Evolutionary conservation across 2,113 vertebrate genomes (phyloP).

Genomic region (Neotoma lepida): DNA sequence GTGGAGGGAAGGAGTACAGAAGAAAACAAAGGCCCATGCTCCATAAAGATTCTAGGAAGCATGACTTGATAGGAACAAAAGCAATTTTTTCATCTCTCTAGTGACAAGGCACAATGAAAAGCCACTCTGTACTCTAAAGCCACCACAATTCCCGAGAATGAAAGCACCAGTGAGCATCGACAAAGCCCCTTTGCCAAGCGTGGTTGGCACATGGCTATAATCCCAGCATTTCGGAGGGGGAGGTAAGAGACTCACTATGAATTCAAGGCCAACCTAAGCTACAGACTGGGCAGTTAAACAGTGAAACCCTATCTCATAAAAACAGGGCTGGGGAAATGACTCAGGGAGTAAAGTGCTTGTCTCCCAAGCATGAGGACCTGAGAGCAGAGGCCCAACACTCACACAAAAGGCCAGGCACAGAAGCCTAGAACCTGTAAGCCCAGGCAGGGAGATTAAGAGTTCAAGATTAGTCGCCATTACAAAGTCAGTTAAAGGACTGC

Average conservation of each 20-base stretch:
- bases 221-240: neutral
- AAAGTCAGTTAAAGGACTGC: neutral
- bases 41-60: slow-evolving; percentile 25
- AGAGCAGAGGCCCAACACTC: neutral
- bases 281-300: neutral
- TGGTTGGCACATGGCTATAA: neutral
- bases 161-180: neutral
- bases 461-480: neutral
- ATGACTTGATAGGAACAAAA: slow-evolving; percentile 18
- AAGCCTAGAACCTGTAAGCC: neutral
- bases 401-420: neutral
- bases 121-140: neutral
- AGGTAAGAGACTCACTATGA: neutral
- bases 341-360: neutral
- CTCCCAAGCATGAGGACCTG: neutral
- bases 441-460: neutral
- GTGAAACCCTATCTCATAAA: neutral
- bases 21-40: slow-evolving; percentile 30
- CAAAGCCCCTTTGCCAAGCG: neutral
- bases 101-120: neutral
- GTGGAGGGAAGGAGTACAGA: neutral
- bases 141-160: neutral
- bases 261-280: neutral
- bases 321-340: neutral
- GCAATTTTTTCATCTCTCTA: slow-evolving; percentile 5